Conservation (phyloP, 2,888 invertebrate species). For the Piscicola geometra region DNA sequence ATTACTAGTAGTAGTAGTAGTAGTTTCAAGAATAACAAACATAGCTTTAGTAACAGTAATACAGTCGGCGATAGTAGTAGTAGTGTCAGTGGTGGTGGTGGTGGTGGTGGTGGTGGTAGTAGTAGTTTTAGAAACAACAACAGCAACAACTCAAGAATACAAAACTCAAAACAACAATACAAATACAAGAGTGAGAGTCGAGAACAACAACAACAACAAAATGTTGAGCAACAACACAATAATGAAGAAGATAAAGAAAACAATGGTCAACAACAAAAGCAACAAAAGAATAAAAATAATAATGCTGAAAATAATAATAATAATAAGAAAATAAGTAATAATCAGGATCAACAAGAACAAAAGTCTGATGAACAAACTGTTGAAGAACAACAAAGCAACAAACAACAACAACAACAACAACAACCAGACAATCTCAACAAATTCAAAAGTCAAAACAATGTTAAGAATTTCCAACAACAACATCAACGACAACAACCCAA, state of each 20-base stretch:
- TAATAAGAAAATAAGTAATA: background rate
- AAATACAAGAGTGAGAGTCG: background rate
- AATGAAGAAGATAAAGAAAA: conserved; percentile 8
- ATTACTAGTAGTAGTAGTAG: background rate
- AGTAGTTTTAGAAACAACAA: too few relatives aligned
- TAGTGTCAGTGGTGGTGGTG: too few relatives aligned
- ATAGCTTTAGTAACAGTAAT: background rate
- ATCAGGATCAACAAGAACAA: background rate
- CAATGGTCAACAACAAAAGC: background rate
- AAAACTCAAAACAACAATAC: too few relatives aligned
- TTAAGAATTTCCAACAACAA: too few relatives aligned
- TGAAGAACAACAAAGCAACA: background rate
- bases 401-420: background rate
- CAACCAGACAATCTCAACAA: too few relatives aligned
- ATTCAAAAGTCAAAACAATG: too few relatives aligned
- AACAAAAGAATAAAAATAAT: background rate
- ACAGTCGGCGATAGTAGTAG: too few relatives aligned
- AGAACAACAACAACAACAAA: background rate
- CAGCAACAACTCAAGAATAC: too few relatives aligned
- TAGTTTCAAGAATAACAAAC: background rate
- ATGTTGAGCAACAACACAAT: background rate
- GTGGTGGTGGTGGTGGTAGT: too few relatives aligned
- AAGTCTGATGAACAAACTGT: background rate
- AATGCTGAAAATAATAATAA: background rate
- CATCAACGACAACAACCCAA: too few relatives aligned